phyloP scores from a whole-genome alignment of 2,797 vertebrate genomes.

The Notolepis coatsorum region DNA sequence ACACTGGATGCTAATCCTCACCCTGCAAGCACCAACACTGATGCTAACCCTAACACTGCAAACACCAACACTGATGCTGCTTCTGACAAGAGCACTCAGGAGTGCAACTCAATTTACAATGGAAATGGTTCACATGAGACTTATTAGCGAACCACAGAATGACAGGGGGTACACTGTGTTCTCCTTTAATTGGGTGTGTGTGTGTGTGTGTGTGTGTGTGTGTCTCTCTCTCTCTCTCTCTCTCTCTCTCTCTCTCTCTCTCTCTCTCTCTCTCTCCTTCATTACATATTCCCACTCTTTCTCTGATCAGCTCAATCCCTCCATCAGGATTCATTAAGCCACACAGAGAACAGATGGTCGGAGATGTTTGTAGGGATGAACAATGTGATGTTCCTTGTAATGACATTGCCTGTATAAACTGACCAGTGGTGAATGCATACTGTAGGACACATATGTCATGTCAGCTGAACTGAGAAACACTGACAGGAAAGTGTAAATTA shows the following conservation, averaged over 20 bases:
- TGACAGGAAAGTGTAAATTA: too few relatives aligned
- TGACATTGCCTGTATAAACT: not conserved
- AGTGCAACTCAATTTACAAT: conserved; percentile 28
- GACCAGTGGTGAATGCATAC: too few relatives aligned
- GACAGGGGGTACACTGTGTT: conserved; percentile 27
- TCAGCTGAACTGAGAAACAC: too few relatives aligned
- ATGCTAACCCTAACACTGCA: conserved; percentile 25
- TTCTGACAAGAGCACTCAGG: conserved; percentile 43
- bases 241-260: too few relatives aligned
- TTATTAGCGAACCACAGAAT: conserved; percentile 23
- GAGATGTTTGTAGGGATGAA: conserved; percentile 10
- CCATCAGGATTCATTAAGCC: not conserved
- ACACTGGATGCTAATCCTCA: too few relatives aligned
- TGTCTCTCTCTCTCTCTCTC: not conserved
- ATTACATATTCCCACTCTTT: not conserved
- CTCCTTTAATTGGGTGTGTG: too few relatives aligned
- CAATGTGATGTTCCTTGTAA: not conserved
- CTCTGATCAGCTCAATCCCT: not conserved
- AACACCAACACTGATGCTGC: conserved; percentile 15
- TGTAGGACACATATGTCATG: too few relatives aligned
- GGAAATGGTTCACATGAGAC: conserved; percentile 39
- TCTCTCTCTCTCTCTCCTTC: not conserved
- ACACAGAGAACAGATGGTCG: conserved; percentile 16
- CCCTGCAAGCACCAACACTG: conserved; percentile 24
- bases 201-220: too few relatives aligned